phyloP scores from a whole-genome alignment of 2,797 vertebrate genomes.

The Borostomias antarcticus region DNA sequence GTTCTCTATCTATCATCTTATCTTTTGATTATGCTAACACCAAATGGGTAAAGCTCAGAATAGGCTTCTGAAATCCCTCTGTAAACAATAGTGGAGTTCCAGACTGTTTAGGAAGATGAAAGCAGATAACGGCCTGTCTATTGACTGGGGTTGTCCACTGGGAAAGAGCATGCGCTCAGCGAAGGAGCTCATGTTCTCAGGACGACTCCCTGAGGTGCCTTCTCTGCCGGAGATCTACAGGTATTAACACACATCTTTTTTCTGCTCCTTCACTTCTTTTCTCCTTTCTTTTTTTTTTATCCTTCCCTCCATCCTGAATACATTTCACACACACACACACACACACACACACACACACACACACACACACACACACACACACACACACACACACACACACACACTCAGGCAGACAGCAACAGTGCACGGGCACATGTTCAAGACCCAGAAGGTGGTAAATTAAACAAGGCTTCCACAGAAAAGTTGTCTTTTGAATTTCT shows the following conservation, averaged over 20 bases:
- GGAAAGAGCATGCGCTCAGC: conserved; percentile 55
- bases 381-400: conserved; percentile 22
- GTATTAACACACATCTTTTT: conserved; percentile 49
- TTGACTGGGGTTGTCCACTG: conserved; percentile 70
- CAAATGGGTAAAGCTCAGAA: conserved; percentile 50
- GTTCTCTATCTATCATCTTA: conserved; percentile 55
- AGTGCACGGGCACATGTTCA: conserved; percentile 47
- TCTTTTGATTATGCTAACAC: conserved; percentile 64
- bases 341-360: conserved; percentile 22
- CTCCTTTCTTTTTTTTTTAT: conserved; percentile 20
- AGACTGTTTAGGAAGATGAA: conserved; percentile 80
- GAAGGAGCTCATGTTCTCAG: conserved; percentile 60
- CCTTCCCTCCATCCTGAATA: conserved; percentile 31
- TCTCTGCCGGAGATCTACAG: conserved; percentile 60
- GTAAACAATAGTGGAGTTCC: conserved; percentile 80
- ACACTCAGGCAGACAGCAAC: conserved; percentile 52
- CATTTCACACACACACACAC: conserved; percentile 36
- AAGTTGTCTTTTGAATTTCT: conserved; percentile 67
- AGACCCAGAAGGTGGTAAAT: conserved; percentile 66
- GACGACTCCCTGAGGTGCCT: conserved; percentile 53
- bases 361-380: conserved; percentile 5
- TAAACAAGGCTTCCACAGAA: conserved; percentile 61
- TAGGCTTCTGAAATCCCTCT: conserved; percentile 71
- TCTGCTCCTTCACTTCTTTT: conserved; percentile 52
- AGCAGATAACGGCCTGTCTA: conserved; percentile 73